A percentile compares a stretch with the other conserved stretches of the same genome.
Evolutionary conservation across 2,113 vertebrate species (phyloP).

Genomic region (Spea multiplicata): DNA sequence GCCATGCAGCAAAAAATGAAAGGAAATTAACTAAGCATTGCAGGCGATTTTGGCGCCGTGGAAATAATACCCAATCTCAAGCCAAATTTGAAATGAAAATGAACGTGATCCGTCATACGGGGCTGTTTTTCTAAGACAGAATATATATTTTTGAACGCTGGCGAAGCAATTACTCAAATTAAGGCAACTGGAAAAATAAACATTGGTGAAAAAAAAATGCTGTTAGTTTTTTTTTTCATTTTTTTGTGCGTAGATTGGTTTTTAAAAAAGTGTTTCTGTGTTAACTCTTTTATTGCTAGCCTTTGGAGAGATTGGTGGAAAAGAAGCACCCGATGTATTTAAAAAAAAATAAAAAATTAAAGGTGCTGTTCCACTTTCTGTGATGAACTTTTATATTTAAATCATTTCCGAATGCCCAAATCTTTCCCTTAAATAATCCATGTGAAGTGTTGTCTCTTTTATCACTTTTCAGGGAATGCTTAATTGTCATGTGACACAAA

Average conservation of each 20-base stretch:
- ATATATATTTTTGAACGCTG: conserved; percentile 63
- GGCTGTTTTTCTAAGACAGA: conserved; percentile 69
- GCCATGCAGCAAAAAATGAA: conserved; percentile 63
- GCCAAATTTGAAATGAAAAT: conserved; percentile 62
- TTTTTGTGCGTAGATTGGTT: conserved; percentile 12
- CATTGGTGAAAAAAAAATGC: conserved; percentile 54
- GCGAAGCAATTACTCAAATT: conserved; percentile 75
- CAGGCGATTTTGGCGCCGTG: conserved; percentile 72
- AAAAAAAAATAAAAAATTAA: too few relatives aligned
- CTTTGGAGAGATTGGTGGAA: too few relatives aligned
- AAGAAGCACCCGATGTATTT: too few relatives aligned
- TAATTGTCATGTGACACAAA: too few relatives aligned
- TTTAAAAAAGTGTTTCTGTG: conserved; percentile 22
- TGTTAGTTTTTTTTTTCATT: conserved; percentile 28
- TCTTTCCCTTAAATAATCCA: too few relatives aligned
- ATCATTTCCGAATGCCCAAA: too few relatives aligned
- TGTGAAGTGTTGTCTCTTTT: too few relatives aligned
- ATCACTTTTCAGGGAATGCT: too few relatives aligned
- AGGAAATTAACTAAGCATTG: conserved; percentile 77
- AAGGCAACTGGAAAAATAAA: conserved; percentile 73
- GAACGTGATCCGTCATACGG: conserved; percentile 71
- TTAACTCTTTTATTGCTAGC: conserved; percentile 21
- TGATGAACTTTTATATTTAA: too few relatives aligned
- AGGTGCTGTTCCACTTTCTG: too few relatives aligned
- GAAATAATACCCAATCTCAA: conserved; percentile 66